phyloP scores from a whole-genome alignment of 1,140 invertebrate genomes.

The Manduca sexta region DNA sequence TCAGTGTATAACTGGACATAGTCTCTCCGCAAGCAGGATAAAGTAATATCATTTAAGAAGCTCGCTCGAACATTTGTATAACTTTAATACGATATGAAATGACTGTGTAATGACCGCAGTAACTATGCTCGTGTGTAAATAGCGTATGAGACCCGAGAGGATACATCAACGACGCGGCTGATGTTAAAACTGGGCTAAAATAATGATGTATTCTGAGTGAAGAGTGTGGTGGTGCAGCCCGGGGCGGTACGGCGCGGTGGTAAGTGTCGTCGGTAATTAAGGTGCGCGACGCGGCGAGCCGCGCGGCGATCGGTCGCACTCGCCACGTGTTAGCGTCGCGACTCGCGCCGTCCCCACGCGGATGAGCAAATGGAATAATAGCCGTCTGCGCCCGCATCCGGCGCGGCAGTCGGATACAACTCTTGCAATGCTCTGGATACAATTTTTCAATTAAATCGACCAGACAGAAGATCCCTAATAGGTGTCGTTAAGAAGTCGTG shows the following conservation, averaged over 20 bases:
- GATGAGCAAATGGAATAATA: conserved; percentile 72
- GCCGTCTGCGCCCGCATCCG: conserved; percentile 72
- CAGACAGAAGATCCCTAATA: conserved; percentile 72
- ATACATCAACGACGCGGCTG: no score
- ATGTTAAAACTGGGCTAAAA: no score
- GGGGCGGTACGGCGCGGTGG: conserved; percentile 15
- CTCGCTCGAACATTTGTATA: no score
- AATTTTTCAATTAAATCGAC: conserved; percentile 73
- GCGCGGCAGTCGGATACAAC: conserved; percentile 64
- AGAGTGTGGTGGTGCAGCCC: no score
- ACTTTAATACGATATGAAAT: no score
- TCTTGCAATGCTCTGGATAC: conserved; percentile 67
- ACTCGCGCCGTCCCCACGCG: conserved; percentile 51
- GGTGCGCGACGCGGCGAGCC: conserved; percentile 29
- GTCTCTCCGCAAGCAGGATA: no score
- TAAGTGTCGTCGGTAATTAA: conserved; percentile 49
- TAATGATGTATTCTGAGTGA: no score
- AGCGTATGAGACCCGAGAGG: no score
- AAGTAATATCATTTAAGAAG: no score
- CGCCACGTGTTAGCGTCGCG: conserved; percentile 55
- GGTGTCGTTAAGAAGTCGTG: conserved; percentile 72
- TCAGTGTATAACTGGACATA: no score
- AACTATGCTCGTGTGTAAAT: no score
- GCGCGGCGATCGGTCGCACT: conserved; percentile 56
- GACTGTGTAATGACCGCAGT: no score